These are phyloP conservation scores for Oreochromis spilurus DNA, from an alignment of 2,113 vertebrate species.

Conservation along the genomic window DNA sequence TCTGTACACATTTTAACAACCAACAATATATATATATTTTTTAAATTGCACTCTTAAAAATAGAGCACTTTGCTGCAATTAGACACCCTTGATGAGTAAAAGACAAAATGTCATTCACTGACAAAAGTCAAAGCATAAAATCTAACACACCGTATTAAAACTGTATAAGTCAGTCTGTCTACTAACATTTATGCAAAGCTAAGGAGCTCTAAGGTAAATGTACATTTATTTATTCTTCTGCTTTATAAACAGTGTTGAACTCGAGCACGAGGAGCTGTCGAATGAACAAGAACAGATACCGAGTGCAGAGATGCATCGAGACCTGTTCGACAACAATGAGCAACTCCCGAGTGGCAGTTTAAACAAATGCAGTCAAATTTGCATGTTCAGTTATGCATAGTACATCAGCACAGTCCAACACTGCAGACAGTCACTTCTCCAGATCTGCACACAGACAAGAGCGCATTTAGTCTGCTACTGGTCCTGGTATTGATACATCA, in stretches of 20 bases:
- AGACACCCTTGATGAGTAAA: conserved; percentile 31
- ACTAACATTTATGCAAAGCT: not conserved
- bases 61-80: conserved; percentile 39
- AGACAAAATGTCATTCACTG: conserved; percentile 12
- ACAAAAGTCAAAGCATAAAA: conserved; percentile 10
- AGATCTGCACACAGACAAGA: not conserved
- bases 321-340: not conserved
- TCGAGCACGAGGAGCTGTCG: not conserved
- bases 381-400: conserved; percentile 31
- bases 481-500: conserved; percentile 42
- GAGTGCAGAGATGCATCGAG: not conserved
- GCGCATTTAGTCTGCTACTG: conserved; percentile 27
- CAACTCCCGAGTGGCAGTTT: not conserved
- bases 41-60: conserved; percentile 56
- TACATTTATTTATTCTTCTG: not conserved
- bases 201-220: not conserved
- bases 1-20: conserved; percentile 37
- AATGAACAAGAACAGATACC: not conserved
- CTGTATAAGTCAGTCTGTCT: not conserved
- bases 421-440: conserved; percentile 12
- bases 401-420: conserved; percentile 27
- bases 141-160: not conserved
- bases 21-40: not conserved
- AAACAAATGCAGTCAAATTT: not conserved
- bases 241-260: not conserved